Base-by-base conservation (phyloP, 2,797 vertebrate species). In the Microchirus variegatus region DNA sequence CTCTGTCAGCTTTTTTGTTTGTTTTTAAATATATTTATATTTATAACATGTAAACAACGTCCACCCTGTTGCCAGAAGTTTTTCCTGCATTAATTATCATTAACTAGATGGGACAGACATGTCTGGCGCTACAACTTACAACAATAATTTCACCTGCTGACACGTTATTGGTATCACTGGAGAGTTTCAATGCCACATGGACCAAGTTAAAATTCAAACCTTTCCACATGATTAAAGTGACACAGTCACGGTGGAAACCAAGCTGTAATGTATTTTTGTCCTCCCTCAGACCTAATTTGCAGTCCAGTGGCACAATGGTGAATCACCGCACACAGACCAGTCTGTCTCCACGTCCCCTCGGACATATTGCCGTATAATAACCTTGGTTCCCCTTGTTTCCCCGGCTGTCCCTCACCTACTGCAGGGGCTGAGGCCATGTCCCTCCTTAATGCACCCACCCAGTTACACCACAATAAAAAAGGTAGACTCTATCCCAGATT, bases 321-420 rank as follows among this genome's bases (percentile, higher is more conserved):
- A 87, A 81, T 90, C 82, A 77, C 75, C 22, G 13, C 73, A 62
- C 46, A 58, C 19, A 46, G 58, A 62, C 41, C 55, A 36, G 67
- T 74, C 67, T 26, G 55, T 77, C 46, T 81, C 53, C 36, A 18
- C 43, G 70, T 81, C 73, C 78, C 78, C 22, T 78, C 12, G 57
- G 78, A 82, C 75, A 67, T 37, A 67, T 68, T 83, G 77, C 71
- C 77, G 67, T 70, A 63, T 53, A 70, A 70, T 70, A 78, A 80
- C 80, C 80, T 80, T 80, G 65, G 66, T 59, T 84, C 48, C 49
- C 46, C 58, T 76, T 68, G 70, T 75, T 82, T 78, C 48, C 42
- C 37, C 6, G 36, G 44, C 53, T 59, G 65, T 63, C 36, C 59
- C 35, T 55, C 53, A 43, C 72, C 66, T 50, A 53, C 56, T 56